These are phyloP conservation scores for Caenorhabditis auriculariae DNA, from an alignment of 2,888 invertebrate genomes.

Conservation along the genomic window DNA sequence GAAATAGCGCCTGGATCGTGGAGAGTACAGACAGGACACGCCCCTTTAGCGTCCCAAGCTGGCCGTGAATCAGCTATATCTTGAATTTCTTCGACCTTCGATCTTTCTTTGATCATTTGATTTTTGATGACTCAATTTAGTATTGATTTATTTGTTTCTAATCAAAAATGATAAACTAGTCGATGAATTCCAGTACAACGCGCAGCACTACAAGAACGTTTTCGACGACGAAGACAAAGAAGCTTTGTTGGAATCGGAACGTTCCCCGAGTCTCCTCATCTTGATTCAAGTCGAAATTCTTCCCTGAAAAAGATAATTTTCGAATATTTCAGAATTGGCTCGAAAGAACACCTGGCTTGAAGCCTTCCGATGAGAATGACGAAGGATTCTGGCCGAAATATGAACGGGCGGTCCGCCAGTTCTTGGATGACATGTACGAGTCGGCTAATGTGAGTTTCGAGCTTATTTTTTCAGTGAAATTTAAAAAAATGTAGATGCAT, in stretches of 20 bases:
- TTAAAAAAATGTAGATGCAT: too few relatives aligned
- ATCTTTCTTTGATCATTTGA: background rate
- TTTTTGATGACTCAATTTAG: constrained; percentile 78
- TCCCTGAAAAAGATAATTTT: too few relatives aligned
- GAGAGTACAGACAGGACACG: too few relatives aligned
- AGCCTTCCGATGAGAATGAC: constrained; percentile 62
- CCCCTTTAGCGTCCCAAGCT: too few relatives aligned
- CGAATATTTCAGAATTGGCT: constrained; percentile 65
- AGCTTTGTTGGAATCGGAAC: constrained; percentile 68
- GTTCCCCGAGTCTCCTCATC: constrained; percentile 80
- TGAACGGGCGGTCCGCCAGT: constrained; percentile 69
- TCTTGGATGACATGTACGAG: constrained; percentile 69
- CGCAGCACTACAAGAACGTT: constrained; percentile 74
- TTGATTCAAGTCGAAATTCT: constrained; percentile 74
- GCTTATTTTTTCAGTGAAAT: too few relatives aligned
- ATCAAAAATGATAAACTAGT: too few relatives aligned
- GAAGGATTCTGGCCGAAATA: constrained; percentile 95
- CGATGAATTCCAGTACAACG: constrained; percentile 79
- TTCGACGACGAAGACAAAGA: constrained; percentile 32
- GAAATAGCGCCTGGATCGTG: too few relatives aligned
- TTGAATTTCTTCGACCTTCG: background rate
- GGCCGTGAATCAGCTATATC: background rate
- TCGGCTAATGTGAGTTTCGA: constrained; percentile 60
- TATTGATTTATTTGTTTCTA: too few relatives aligned
- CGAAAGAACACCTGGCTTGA: constrained; percentile 88